Base-by-base conservation (phyloP, 2,797 vertebrate genomes). In the Xyrichtys novacula region DNA sequence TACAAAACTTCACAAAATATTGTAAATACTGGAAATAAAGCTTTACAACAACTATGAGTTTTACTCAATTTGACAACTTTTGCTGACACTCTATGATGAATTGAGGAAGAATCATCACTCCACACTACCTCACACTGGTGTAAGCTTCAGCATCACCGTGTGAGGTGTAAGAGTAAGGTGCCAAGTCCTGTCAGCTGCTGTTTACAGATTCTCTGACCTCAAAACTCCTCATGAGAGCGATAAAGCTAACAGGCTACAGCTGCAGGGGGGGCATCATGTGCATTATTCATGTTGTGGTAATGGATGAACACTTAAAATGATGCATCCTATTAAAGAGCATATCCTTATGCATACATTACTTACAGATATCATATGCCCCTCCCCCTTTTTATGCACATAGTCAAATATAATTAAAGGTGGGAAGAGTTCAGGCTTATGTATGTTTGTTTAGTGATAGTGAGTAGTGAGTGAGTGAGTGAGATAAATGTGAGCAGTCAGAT, bases 251-350 rank as follows among this genome's bases (percentile, higher is more conserved):
- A 26, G 19, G 15, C 65, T 46, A 17, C 34, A 44, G 48, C 34
- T 42, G 10, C 43, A 52, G 31, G 47, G 39, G 39, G 16, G 49
- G 52, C 16, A 31, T 57, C 56, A 14, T 19, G n/a, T 72, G 17
- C 19, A 76, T 76, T 48, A 73, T 78, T 66, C 9, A 79, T 47
- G 22, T 64, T 22, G 54, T 12, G 57, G 14, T 50, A 44, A 67
- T 7, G 6, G 15, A 68, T 2, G 23, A 36, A 31, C 38, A 53
- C 2, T 65, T n/a, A 19, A 1, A 40, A 11, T 26, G 3, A 54
- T 52, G 42, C 29, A 42, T 26, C 36, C 19, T 47, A 17, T 66
- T 26, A 57, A 53, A 38, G 25, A 7, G 6, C 29, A 62, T 50
- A 26, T 52, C 43, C n/a, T 55, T 1, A 1, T 6, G 15, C 20